Percentiles rank a stretch among this genome's conserved stretches.
Conservation (phyloP, 2,888 invertebrate species). For the Podotricha telesiphe region DNA sequence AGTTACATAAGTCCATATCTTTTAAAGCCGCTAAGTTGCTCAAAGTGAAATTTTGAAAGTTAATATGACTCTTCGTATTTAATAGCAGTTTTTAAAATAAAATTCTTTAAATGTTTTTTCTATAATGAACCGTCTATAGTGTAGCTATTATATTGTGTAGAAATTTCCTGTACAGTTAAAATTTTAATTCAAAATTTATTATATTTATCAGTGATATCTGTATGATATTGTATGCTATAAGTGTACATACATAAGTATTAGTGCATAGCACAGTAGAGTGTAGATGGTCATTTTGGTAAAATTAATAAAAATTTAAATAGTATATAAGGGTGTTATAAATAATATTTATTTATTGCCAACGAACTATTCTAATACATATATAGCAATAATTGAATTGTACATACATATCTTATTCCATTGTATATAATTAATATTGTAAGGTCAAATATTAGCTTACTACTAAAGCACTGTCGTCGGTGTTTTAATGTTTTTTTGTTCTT, state of each 20-base stretch:
- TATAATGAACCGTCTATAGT: constrained; percentile 35
- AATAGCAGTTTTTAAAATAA: constrained; percentile 28
- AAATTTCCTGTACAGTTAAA: constrained; percentile 30
- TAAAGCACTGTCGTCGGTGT: constrained; percentile 21
- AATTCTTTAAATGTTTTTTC: constrained; percentile 18
- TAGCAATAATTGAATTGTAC: constrained; percentile 55
- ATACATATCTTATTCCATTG: constrained; percentile 70
- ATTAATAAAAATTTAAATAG: constrained; percentile 29
- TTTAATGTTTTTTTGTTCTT: constrained; percentile 15
- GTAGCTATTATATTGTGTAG: constrained; percentile 31
- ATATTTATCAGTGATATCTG: constrained; percentile 15
- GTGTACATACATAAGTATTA: constrained; percentile 44
- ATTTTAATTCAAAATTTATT: constrained; percentile 8
- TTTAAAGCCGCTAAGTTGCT: constrained; percentile 65
- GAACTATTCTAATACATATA: constrained; percentile 47
- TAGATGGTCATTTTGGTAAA: constrained; percentile 24
- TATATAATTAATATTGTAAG: constrained; percentile 50
- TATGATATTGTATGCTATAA: constrained; percentile 30
- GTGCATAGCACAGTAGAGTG: constrained; percentile 68
- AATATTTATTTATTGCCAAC: constrained; percentile 35
- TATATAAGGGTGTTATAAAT: not conserved
- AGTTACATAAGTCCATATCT: constrained; percentile 24
- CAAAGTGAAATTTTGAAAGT: constrained; percentile 62
- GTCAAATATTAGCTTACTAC: constrained; percentile 29
- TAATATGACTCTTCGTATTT: constrained; percentile 46